Evolutionary conservation across 2,113 vertebrate species (phyloP), one percentile per base, ranked within the genome.

Genomic region (Dromaius novaehollandiae): DNA sequence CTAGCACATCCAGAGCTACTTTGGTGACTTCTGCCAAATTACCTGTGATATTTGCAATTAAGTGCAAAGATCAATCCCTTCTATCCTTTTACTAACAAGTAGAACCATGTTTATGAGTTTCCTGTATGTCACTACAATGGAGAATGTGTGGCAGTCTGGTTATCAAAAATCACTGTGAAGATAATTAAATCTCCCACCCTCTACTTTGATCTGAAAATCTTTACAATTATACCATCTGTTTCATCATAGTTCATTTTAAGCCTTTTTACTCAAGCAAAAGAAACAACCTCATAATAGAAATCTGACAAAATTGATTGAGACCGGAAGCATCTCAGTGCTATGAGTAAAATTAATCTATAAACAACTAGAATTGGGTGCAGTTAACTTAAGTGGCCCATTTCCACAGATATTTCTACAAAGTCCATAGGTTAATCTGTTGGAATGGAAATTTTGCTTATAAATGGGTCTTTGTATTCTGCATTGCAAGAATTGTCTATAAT

Each of bases 191-290:
- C 26, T 34, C 42, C 76, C 44, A 68, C 71, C 58, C 56, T 20
- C 53, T 77, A 91, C 71, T 80, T 87, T 30, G 74, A 88, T 70
- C 65, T 92, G 74, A 73, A 77, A 88, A 36, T 56, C 78, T 94
- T 80, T 85, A 66, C 36, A 83, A 56, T 73, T 91, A 60, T 79
- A 71, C 40, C 84, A 79, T 87, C 70, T 94, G 70, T 70, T 94
- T 82, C 36, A n/a, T 42, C 50, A 36, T 32, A 84, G 64, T 28
- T 83, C 36, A 76, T 94, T 90, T 91, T 58, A 93, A 89, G 32
- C 30, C 55, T 92, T 81, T 81, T 63, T 40, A 81, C 26, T 86
- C 60, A 82, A 91, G 79, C 63, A 89, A 89, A 94, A 96, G 38
- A 40, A 94, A 76, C 25, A 85, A 55, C 28, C 68, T 94, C 42